phyloP scores from a whole-genome alignment of 2,113 vertebrate species.

The Glareola pratincola region DNA sequence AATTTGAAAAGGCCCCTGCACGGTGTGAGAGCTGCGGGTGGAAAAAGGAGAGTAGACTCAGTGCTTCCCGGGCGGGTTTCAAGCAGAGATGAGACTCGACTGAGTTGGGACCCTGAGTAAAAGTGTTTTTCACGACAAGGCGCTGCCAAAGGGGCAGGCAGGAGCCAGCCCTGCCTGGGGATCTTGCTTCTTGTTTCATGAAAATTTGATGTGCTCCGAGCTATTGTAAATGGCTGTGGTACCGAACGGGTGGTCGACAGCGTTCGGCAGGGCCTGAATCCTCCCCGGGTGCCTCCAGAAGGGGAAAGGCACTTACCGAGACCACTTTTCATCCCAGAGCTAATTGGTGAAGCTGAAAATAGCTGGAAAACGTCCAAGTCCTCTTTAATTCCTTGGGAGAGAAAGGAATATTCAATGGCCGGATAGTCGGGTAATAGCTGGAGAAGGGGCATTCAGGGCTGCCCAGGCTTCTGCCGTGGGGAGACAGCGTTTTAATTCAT shows the following conservation, averaged over 20 bases:
- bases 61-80: background rate
- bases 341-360: background rate
- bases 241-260: background rate
- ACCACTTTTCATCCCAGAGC: background rate
- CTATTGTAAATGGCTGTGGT: background rate
- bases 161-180: background rate
- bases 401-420: background rate
- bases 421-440: background rate
- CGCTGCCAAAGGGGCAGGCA: background rate
- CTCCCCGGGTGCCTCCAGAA: background rate
- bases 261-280: rapidly evolving
- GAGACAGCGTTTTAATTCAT: background rate
- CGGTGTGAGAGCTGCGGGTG: background rate
- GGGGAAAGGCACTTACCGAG: background rate
- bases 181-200: background rate
- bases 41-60: background rate
- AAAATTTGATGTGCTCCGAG: background rate
- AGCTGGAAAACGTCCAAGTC: background rate
- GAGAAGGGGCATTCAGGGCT: background rate
- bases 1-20: background rate
- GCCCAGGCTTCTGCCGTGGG: background rate
- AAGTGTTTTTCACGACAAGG: background rate
- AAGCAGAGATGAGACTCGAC: background rate
- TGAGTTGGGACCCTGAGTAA: rapidly evolving
- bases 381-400: background rate